Percentiles rank a stretch among this genome's conserved stretches.
These are phyloP conservation scores for Chirona hameri DNA, from an alignment of 2,888 invertebrate species.

Conservation along the genomic window DNA sequence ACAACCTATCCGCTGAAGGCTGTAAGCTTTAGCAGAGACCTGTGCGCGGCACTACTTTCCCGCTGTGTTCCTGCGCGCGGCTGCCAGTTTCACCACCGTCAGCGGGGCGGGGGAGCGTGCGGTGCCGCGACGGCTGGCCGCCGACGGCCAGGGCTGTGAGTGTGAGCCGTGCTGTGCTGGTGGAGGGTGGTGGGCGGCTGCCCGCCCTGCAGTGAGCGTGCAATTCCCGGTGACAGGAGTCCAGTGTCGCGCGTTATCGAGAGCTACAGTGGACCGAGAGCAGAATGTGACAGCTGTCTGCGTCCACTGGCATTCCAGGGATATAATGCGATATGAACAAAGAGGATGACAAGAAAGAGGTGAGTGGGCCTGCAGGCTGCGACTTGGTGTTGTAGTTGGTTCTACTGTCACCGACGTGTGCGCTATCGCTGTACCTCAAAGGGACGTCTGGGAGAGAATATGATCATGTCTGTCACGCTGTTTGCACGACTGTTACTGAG, in stretches of 20 bases:
- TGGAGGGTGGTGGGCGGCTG: background rate
- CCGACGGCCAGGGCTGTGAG: background rate
- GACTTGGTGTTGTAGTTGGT: no score
- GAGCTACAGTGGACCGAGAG: background rate
- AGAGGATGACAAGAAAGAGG: constrained; percentile 13
- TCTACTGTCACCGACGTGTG: no score
- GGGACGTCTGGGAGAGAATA: no score
- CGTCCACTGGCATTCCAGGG: background rate
- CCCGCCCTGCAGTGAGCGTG: background rate
- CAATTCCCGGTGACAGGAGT: background rate
- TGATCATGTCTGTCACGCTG: no score
- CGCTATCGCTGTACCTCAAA: no score
- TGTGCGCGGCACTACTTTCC: background rate
- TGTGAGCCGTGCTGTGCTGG: background rate
- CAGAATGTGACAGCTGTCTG: background rate
- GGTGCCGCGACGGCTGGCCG: background rate
- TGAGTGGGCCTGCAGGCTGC: background rate
- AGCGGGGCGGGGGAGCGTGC: no score
- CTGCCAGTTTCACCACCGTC: background rate
- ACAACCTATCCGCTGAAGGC: background rate
- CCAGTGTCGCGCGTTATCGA: background rate
- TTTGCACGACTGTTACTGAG: no score
- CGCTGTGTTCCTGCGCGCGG: background rate
- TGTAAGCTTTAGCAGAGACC: no score
- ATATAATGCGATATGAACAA: constrained; percentile 22